phyloP scores from a whole-genome alignment of 2,797 vertebrate species.

The Philypnodon macrostomus region DNA sequence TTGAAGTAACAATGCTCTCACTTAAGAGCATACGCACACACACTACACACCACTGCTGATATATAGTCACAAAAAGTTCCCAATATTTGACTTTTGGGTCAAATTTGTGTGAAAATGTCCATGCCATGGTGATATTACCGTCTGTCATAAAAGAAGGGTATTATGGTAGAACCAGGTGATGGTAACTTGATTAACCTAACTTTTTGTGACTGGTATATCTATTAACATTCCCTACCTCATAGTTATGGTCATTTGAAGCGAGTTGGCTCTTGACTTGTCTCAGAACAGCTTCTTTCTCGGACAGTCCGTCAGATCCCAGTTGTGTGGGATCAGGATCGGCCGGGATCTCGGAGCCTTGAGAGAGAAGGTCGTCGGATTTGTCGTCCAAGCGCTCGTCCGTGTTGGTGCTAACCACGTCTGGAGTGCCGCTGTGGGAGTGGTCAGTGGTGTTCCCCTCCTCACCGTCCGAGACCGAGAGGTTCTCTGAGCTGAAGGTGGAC shows the following conservation, averaged over 20 bases:
- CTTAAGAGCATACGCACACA: too few species aligned
- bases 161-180: background rate
- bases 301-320: conserved; percentile 73
- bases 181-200: too few species aligned
- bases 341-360: conserved; percentile 91
- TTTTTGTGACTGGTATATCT: background rate
- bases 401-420: conserved; percentile 94
- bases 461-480: conserved; percentile 86
- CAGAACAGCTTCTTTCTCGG: conserved; percentile 81
- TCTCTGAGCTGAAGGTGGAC: conserved; percentile 95
- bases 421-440: conserved; percentile 91
- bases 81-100: too few species aligned
- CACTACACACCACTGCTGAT: too few species aligned
- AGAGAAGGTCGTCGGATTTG: conserved; percentile 87
- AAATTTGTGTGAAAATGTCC: too few species aligned
- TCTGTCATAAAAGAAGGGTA: too few species aligned
- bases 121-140: too few species aligned
- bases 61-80: too few species aligned
- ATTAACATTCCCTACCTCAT: conserved; percentile 62
- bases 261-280: conserved; percentile 82
- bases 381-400: conserved; percentile 92
- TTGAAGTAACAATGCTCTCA: too few species aligned
- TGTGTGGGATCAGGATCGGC: conserved; percentile 80
- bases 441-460: conserved; percentile 95
- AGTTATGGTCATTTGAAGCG: conserved; percentile 76